Evolutionary conservation across 2,888 invertebrate genomes (phyloP).

Genomic region (Drosophila paranaensis): DNA sequence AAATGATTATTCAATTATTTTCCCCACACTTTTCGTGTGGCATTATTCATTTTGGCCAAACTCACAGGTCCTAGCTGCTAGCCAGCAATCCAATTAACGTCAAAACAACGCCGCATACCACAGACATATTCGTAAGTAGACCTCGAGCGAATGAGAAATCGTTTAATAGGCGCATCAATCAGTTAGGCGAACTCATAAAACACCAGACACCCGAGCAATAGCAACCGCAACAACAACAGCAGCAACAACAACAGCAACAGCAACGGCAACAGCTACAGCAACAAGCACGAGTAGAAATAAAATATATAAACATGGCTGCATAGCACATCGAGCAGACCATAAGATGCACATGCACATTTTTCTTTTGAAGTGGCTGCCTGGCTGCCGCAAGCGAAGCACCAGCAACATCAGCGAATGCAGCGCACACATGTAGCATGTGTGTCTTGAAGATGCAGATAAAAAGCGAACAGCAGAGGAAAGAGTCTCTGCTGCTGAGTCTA

Average conservation of each 20-base stretch:
- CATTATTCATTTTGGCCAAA: constrained; percentile 56
- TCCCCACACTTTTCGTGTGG: constrained; percentile 51
- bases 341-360: constrained; percentile 64
- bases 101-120: constrained; percentile 65
- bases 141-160: constrained; percentile 63
- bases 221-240: constrained; percentile 26
- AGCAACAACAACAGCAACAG: constrained; percentile 23
- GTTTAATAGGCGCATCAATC: constrained; percentile 78
- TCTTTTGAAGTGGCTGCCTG: constrained; percentile 70
- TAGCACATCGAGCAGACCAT: constrained; percentile 35
- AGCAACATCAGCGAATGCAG: constrained; percentile 37
- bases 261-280: constrained; percentile 18
- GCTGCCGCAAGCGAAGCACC: constrained; percentile 55
- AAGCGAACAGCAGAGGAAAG: constrained; percentile 13
- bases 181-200: constrained; percentile 72
- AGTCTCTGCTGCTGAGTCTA: constrained; percentile 15
- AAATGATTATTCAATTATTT: constrained; percentile 70
- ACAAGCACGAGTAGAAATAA: constrained; percentile 61
- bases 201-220: constrained; percentile 50
- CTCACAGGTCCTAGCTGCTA: constrained; percentile 21
- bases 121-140: constrained; percentile 34
- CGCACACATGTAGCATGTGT: constrained; percentile 27
- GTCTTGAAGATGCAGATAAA: constrained; percentile 61
- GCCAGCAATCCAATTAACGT: constrained; percentile 71
- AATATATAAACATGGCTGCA: constrained; percentile 56